Base-by-base conservation (phyloP, 2,113 vertebrate genomes). In the Antechinus flavipes region DNA sequence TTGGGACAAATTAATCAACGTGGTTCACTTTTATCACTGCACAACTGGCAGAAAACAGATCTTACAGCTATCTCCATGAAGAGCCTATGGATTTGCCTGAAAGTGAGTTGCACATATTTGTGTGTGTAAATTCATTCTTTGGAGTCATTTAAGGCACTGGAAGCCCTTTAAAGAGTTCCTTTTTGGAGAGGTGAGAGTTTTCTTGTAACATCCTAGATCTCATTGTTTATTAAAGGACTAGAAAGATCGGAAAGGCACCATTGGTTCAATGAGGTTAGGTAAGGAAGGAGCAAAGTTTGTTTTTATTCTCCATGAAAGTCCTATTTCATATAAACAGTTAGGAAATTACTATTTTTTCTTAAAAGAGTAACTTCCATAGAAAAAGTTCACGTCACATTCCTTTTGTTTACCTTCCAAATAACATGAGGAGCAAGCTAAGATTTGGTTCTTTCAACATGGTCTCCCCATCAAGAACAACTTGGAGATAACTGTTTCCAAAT, bases 371-470 rank as follows among this genome's bases (percentile, higher is more conserved):
- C 42, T 2, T 56, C 12, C 26, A 94, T 91, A 54, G 94, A 97
- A 96, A 91, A 49, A 12, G 96, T n/a, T 94, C 93, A 92, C 22
- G 89, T 92, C 90, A 91, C 90, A 46, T 30, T 92, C 92, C 93
- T 96, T 58, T 90, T 93, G 26, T 89, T 98, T 95, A 97, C 97
- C 96, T 93, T 91, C 90, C 94, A 94, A 94, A 93, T 92, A 97
- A 97, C 90, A 95, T 6, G 89, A 94, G 96, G 26, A 23, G 35
- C 24, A 90, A 95, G 84, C 56, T 49, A 90, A 96, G 95, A 93
- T 68, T 2, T 14, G 23, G 90, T 91, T 91, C 93, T 68, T 9
- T 90, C 22, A 84, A 94, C 96, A 89, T 23, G 68, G 30, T 42
- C n/a, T 84, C 68, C 68, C 42, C 16, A 91, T 90, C 93, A 58